Base-by-base conservation (phyloP, 2,113 vertebrate species). In the Climacteris rufus region DNA sequence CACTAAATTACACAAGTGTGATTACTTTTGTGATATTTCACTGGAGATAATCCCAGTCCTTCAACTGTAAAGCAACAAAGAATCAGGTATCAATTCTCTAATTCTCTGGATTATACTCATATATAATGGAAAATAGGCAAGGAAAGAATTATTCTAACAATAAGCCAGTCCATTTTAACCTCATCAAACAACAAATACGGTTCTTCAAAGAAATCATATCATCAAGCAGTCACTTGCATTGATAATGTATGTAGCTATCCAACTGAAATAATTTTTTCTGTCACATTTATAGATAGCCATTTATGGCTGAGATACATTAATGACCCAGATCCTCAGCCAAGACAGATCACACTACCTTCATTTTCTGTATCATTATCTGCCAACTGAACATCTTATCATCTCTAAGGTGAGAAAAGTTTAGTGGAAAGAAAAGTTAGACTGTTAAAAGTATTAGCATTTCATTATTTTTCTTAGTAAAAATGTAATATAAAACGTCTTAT, bases 391-490 rank as follows among this genome's bases (percentile, higher is more conserved):
- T 40, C n/a, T 85, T 27, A 7, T 8, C 40, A 18, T 56, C 53
- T 56, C 16, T 28, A 78, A 83, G 22, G 14, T 25, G 52, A 66
- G 42, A 74, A 92, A 90, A 95, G 63, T 94, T 95, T 56, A 77
- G 59, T 57, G 13, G 30, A 80, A 89, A 83, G 63, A 82, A 87
- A 76, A 83, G 25, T n/a, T 81, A 45, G 49, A 64, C 37, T 54
- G 33, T 63, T 93, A 64, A 87, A 94, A 86, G 10, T 81, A 86
- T 90, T 92, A 93, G 13, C 39, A 81, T 95, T 94, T 80, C 42
- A 66, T 88, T 90, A 63, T 83, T 94, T 72, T 80, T 54, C 79
- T 79, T 92, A 94, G 93, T 95, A 82, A 85, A 88, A 94, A 92
- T 93, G 77, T 82, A 78, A 92, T 64, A 74, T 83, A 87, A 85